Evolutionary conservation across 1,140 invertebrate species (phyloP).

Genomic region (Zaprionus nigranus): DNA sequence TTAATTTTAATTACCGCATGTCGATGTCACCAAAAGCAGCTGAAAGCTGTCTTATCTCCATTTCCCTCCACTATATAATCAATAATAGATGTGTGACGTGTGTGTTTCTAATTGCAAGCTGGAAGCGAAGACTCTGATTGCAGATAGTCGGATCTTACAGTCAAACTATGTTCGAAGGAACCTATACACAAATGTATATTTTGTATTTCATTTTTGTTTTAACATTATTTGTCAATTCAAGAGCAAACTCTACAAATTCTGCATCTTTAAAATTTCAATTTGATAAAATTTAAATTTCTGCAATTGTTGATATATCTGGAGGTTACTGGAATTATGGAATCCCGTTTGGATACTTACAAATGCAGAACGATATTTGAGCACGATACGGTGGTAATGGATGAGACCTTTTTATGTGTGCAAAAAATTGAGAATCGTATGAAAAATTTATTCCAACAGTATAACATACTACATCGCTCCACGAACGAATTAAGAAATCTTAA

Average conservation of each 20-base stretch:
- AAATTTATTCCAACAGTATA: neutral
- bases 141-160: neutral
- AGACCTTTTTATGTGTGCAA: neutral
- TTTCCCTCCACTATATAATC: conserved; percentile 32
- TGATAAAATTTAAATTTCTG: too few relatives aligned
- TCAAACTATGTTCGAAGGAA: neutral
- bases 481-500: neutral
- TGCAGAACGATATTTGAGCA: neutral
- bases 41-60: conserved; percentile 37
- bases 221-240: neutral
- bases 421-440: conserved; percentile 4
- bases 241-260: neutral
- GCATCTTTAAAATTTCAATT: too few relatives aligned
- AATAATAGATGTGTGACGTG: conserved; percentile 54
- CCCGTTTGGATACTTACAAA: neutral
- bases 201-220: too few relatives aligned
- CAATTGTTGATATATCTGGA: too few relatives aligned
- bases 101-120: conserved; percentile 44
- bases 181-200: neutral
- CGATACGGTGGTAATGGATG: neutral
- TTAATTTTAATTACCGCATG: conserved; percentile 76
- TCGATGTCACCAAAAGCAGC: conserved; percentile 50
- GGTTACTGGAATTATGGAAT: neutral
- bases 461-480: neutral
- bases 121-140: neutral